Evolutionary conservation across 1,140 invertebrate species (phyloP).

Genomic region (Drosophila ironensis): DNA sequence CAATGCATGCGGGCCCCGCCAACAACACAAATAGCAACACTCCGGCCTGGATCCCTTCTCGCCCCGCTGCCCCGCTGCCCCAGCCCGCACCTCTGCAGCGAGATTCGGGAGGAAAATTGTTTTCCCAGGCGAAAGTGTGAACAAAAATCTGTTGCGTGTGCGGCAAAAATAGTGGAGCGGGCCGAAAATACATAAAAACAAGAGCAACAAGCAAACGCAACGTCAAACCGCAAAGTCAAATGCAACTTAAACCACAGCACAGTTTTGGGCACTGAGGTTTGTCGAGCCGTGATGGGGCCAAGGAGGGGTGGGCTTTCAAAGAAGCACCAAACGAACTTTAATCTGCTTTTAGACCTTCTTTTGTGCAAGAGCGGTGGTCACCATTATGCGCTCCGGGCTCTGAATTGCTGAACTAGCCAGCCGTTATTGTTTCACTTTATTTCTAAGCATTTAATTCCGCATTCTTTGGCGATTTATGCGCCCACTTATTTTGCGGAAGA

Average conservation of each 20-base stretch:
- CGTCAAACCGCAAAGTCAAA: constrained; percentile 79
- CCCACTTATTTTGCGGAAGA: constrained; percentile 67
- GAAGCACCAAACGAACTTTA: constrained; percentile 24
- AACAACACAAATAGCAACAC: constrained; percentile 29
- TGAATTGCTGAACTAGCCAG: not conserved
- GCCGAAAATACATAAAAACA: constrained; percentile 28
- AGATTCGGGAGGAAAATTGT: constrained; percentile 67
- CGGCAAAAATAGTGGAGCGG: constrained; percentile 44
- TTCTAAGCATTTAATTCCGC: constrained; percentile 40
- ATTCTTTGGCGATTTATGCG: constrained; percentile 72
- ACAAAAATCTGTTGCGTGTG: constrained; percentile 78
- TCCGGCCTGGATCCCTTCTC: not conserved
- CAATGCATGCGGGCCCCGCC: constrained; percentile 66
- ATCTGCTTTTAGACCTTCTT: constrained; percentile 14
- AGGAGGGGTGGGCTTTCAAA: not conserved
- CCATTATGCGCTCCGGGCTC: constrained; percentile 7
- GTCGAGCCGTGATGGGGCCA: not conserved
- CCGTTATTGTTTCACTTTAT: constrained; percentile 45
- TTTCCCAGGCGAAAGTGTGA: constrained; percentile 77
- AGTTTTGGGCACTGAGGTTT: constrained; percentile 60
- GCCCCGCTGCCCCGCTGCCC: not conserved
- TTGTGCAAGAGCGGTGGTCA: not conserved
- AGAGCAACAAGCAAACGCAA: constrained; percentile 63
- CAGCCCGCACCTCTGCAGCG: constrained; percentile 4
- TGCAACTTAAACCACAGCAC: constrained; percentile 74